Base-by-base conservation (phyloP, 2,888 invertebrate genomes). In the Lasiommata megera region DNA sequence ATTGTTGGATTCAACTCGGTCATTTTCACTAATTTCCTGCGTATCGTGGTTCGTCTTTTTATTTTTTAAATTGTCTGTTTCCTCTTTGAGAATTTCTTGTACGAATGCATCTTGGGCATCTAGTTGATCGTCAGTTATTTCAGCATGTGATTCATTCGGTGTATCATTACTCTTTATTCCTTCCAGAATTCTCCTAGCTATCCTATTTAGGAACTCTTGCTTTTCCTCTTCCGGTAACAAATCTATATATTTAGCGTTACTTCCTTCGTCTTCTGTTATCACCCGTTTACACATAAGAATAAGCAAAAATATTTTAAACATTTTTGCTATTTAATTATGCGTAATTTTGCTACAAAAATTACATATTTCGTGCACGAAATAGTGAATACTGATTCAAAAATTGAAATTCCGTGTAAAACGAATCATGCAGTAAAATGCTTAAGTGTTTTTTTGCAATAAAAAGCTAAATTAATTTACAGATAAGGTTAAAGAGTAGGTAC, bases 211-310 rank as follows among this genome's bases (percentile, higher is more conserved):
- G 40, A 88, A 84, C 0, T 76, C 76, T 18, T 76, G 68, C 61
- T 88, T 88, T 41, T 85, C 82, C 23, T 74, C 68, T 34, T 82
- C 82, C 0, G 85, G 80, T 12, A 89, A 65, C 28, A 80, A 66
- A 67, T 87, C 81, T 50, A 88, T 80, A 48, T 80, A 87, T 62
- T 79, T 82, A 3, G 80, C 77, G n/a, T 76, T 70, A 64, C 68
- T 76, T 3, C 75, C 72, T 7, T 69, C 64, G 3, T 64, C 65
- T 5, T 64, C 37, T n/a, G 57, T 52, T 16, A 57, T 62, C 41
- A 61, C 54, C 43, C 53, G 61, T n/a, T 57, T 60, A 29, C 61
- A 40, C 14, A 62, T 18, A 41, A 74, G 36, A 44, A 76, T 58
- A 7, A 76, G 12, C 14, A 71, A 40, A 47, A 78, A 56, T 60